Percentiles rank a stretch among this genome's conserved stretches.
Conservation (phyloP, 2,797 vertebrate genomes). For the Fringilla coelebs region DNA sequence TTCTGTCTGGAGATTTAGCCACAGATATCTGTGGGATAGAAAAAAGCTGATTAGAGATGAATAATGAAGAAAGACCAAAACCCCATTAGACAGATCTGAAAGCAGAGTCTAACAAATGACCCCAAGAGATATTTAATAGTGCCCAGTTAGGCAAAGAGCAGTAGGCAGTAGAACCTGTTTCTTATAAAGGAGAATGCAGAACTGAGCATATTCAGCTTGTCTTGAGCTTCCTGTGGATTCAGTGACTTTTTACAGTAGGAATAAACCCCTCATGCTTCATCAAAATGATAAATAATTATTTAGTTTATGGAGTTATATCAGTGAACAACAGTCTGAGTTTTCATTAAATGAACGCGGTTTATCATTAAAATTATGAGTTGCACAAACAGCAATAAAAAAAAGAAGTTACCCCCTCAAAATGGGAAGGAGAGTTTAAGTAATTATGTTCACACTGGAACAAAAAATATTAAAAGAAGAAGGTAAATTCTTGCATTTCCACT, state of each 20-base stretch:
- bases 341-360: background rate
- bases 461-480: background rate
- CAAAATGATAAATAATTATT: background rate
- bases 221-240: background rate
- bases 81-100: slow-evolving; percentile 29
- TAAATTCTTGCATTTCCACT: background rate
- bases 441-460: background rate
- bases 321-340: background rate
- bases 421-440: background rate
- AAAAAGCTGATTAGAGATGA: slow-evolving; percentile 52
- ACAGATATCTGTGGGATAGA: slow-evolving; percentile 45
- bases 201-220: background rate
- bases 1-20: slow-evolving; percentile 51
- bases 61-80: slow-evolving; percentile 30
- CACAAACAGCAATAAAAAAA: background rate
- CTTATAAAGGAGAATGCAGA: background rate
- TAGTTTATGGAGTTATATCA: background rate
- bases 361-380: background rate
- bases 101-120: slow-evolving; percentile 20
- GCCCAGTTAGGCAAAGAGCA: background rate
- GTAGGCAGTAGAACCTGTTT: background rate
- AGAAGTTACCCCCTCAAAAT: background rate
- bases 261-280: background rate
- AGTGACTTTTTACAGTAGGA: background rate
- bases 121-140: background rate